Conservation (phyloP, 2,888 invertebrate genomes). For the Anagyrus pseudococci region DNA sequence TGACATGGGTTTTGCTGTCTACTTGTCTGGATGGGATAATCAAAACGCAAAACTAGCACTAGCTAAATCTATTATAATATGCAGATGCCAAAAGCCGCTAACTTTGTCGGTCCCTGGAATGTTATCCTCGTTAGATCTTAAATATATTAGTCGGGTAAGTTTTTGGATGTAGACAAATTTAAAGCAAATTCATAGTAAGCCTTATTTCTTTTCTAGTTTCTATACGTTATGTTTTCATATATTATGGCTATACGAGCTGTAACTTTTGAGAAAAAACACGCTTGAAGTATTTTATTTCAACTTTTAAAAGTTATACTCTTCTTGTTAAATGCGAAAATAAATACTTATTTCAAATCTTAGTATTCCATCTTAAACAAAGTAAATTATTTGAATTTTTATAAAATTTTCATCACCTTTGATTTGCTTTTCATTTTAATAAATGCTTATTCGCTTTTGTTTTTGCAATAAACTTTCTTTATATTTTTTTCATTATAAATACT, state of each 20-base stretch:
- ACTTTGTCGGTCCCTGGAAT: background rate
- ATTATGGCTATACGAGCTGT: slow-evolving; percentile 1
- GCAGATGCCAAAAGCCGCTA: slow-evolving; percentile 2
- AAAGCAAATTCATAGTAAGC: background rate
- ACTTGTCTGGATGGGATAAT: background rate
- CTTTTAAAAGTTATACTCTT: no score
- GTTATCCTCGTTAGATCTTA: background rate
- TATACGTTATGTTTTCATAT: slow-evolving; percentile 3
- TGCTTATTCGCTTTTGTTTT: no score
- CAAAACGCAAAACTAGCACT: background rate
- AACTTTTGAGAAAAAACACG: no score
- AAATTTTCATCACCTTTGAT: no score
- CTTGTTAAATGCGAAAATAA: no score
- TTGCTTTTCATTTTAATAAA: no score
- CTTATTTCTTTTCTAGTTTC: slow-evolving; percentile 4
- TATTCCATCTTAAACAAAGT: no score
- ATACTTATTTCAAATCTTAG: no score
- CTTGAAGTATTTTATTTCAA: no score
- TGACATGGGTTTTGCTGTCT: background rate
- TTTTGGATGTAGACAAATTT: background rate
- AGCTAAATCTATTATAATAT: slow-evolving; percentile 12
- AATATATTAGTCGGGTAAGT: slow-evolving; percentile 7
- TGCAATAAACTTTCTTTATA: no score
- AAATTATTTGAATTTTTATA: no score
- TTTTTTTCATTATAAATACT: no score